Evolutionary conservation across 2,113 vertebrate species (phyloP).

Genomic region (Polyodon spathula): DNA sequence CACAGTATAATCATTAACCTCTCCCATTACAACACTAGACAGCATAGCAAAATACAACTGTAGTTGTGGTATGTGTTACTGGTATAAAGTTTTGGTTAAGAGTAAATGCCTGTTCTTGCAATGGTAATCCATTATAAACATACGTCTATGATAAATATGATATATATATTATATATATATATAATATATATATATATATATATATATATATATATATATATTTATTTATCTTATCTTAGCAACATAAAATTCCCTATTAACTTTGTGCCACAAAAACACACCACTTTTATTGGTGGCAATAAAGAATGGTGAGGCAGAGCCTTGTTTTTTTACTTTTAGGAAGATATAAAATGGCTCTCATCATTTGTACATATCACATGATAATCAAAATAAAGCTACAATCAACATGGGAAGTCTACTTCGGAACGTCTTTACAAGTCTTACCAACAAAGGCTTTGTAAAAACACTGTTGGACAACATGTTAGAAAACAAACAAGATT

Average conservation of each 20-base stretch:
- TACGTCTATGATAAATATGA: too few relatives aligned
- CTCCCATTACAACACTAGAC: too few relatives aligned
- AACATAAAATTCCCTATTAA: conserved; percentile 62
- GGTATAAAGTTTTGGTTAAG: too few relatives aligned
- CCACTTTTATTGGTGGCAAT: conserved; percentile 61
- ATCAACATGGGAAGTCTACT: conserved; percentile 43
- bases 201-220: too few relatives aligned
- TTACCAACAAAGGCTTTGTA: conserved; percentile 16
- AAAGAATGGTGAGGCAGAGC: conserved; percentile 57
- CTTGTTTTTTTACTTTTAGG: conserved; percentile 63
- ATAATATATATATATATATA: too few relatives aligned
- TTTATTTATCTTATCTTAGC: neutral
- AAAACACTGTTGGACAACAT: conserved; percentile 10
- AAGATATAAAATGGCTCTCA: conserved; percentile 76
- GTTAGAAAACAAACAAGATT: neutral
- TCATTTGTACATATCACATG: conserved; percentile 63
- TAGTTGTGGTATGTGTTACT: too few relatives aligned
- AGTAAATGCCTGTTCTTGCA: too few relatives aligned
- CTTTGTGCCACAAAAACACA: conserved; percentile 45
- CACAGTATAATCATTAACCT: too few relatives aligned
- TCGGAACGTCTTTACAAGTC: conserved; percentile 51
- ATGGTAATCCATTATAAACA: too few relatives aligned
- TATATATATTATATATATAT: too few relatives aligned
- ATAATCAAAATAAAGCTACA: conserved; percentile 60
- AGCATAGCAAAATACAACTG: too few relatives aligned